These are phyloP conservation scores for Poeciliopsis gracilis DNA, from an alignment of 2,797 vertebrate genomes.

Conservation along the genomic window DNA sequence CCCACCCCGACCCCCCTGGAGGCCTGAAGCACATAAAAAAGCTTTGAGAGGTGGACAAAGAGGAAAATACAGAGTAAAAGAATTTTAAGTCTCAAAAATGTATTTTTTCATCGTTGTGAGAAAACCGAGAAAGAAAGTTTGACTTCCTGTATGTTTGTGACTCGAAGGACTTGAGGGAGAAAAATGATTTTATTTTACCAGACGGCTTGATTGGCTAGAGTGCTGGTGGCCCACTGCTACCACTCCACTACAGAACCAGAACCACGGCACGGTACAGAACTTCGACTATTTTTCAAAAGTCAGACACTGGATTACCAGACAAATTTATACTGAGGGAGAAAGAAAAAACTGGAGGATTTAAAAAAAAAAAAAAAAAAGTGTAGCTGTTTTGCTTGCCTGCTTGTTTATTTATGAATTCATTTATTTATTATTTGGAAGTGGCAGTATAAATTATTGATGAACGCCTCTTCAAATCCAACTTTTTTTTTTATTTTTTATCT, in stretches of 20 bases:
- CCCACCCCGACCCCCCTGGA: slow-evolving; percentile 18
- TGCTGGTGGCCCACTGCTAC: slow-evolving; percentile 34
- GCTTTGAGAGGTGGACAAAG: slow-evolving; percentile 27
- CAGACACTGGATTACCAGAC: slow-evolving; percentile 63
- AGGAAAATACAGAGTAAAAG: slow-evolving; percentile 35
- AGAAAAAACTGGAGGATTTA: slow-evolving; percentile 26
- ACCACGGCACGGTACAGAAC: slow-evolving; percentile 39
- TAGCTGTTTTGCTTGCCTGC: slow-evolving; percentile 85
- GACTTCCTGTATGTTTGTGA: slow-evolving; percentile 10
- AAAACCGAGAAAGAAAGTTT: slow-evolving; percentile 26
- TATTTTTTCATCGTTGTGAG: slow-evolving; percentile 70
- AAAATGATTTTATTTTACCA: slow-evolving; percentile 60
- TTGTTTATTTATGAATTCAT: slow-evolving; percentile 86
- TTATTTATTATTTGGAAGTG: slow-evolving; percentile 84
- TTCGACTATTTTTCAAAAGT: slow-evolving; percentile 68
- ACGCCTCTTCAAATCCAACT: slow-evolving; percentile 66
- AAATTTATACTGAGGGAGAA: slow-evolving; percentile 67
- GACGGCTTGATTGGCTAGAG: slow-evolving; percentile 1
- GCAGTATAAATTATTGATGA: slow-evolving; percentile 81
- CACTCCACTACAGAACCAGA: slow-evolving; percentile 34
- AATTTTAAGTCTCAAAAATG: slow-evolving; percentile 61
- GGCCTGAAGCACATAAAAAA: slow-evolving; percentile 68
- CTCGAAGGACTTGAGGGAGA: background rate
- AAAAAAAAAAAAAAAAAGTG: slow-evolving; percentile 68
- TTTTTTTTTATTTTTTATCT: slow-evolving; percentile 31